These are phyloP conservation scores for Zhuqinia jingwanae DNA, from an alignment of 2,888 invertebrate species.

Conservation along the genomic window DNA sequence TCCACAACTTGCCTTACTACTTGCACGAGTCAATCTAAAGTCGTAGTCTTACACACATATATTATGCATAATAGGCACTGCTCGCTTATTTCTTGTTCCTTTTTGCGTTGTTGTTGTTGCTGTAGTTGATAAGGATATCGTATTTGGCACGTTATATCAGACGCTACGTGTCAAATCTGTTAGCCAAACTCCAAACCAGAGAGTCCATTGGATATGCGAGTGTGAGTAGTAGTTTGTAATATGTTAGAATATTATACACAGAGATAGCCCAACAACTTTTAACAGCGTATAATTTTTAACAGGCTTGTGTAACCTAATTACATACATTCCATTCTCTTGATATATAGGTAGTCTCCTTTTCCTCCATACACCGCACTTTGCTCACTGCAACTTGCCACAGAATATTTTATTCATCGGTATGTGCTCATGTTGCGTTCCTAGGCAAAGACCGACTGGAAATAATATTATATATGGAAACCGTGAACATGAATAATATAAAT, in stretches of 20 bases:
- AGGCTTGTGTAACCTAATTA: constrained; percentile 46
- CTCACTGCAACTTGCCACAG: constrained; percentile 12
- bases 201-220: too few species aligned
- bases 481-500: too few species aligned
- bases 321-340: constrained; percentile 34
- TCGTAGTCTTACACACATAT: too few species aligned
- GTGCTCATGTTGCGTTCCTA: too few species aligned
- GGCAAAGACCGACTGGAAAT: too few species aligned
- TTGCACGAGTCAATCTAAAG: too few species aligned
- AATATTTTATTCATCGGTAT: constrained; percentile 17
- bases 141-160: constrained; percentile 14
- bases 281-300: background rate
- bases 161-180: background rate
- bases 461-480: too few species aligned
- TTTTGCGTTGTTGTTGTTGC: constrained; percentile 7
- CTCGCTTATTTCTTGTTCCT: constrained; percentile 41
- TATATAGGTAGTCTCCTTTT: constrained; percentile 25
- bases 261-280: background rate
- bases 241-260: background rate
- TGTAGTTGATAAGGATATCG: constrained; percentile 14
- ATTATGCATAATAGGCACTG: too few species aligned
- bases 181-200: background rate
- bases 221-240: constrained; percentile 2
- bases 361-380: background rate
- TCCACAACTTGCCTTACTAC: too few species aligned